Evolutionary conservation across 2,113 vertebrate species (phyloP).

Genomic region (Castor canadensis): DNA sequence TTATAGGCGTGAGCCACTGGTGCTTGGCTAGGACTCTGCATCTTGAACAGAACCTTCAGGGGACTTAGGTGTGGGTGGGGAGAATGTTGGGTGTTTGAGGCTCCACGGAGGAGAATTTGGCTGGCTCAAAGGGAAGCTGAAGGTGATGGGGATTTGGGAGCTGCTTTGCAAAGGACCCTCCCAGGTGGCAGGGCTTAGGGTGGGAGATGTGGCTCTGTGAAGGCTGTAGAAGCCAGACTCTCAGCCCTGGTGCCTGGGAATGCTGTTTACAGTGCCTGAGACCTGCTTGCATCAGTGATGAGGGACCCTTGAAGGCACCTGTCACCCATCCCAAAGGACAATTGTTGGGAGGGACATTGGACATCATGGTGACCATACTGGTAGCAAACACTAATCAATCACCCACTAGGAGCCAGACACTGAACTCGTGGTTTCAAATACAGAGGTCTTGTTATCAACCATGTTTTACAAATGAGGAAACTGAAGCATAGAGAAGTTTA

Average conservation of each 20-base stretch:
- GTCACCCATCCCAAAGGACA: neutral
- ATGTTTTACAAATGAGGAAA: too few relatives aligned
- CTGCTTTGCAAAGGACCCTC: neutral
- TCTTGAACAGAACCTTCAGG: neutral
- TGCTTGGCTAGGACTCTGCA: neutral
- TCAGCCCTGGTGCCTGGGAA: neutral
- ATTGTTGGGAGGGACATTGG: neutral
- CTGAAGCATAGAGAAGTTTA: too few relatives aligned
- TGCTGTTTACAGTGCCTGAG: neutral
- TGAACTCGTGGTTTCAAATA: neutral
- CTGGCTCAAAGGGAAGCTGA: neutral
- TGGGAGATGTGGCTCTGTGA: neutral
- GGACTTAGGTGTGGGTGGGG: neutral
- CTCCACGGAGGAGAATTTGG: neutral
- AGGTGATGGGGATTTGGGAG: neutral
- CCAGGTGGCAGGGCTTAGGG: neutral
- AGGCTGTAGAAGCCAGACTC: neutral
- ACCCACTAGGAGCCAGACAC: neutral
- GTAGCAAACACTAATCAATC: neutral
- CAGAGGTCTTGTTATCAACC: neutral
- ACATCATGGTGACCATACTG: accelerated
- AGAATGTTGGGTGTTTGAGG: neutral
- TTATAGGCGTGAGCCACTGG: too few relatives aligned
- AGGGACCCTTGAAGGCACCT: neutral
- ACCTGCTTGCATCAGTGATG: neutral